These are phyloP conservation scores for Volucella zonaria DNA, from an alignment of 2,888 invertebrate species.

Conservation along the genomic window DNA sequence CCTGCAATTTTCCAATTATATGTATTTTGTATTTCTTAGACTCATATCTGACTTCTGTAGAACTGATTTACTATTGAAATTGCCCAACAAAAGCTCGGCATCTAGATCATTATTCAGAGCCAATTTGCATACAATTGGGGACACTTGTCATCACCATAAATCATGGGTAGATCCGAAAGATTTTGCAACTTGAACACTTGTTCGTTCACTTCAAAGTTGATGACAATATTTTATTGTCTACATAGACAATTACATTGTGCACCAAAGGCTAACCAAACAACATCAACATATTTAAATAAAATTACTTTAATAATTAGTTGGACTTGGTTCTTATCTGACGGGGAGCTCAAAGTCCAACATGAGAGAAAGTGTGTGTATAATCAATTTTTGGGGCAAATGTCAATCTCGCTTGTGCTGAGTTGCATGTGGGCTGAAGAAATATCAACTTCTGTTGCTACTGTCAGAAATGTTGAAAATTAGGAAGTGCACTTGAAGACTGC, in stretches of 20 bases:
- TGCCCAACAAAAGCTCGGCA: constrained; percentile 31
- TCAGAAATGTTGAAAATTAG: neutral
- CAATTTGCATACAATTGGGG: constrained; percentile 54
- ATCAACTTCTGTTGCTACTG: too few relatives aligned
- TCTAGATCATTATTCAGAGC: constrained; percentile 33
- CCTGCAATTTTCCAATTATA: constrained; percentile 9
- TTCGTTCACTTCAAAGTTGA: neutral
- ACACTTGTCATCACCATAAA: constrained; percentile 37
- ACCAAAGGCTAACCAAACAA: neutral
- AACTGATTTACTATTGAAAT: constrained; percentile 7
- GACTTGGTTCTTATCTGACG: constrained; percentile 18
- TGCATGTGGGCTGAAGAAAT: neutral
- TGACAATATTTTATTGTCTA: constrained; percentile 18
- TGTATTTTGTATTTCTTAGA: neutral
- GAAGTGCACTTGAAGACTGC: neutral
- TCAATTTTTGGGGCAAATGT: constrained; percentile 23
- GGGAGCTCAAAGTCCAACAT: neutral
- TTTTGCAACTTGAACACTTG: neutral
- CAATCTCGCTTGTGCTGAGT: neutral
- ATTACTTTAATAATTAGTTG: constrained; percentile 41
- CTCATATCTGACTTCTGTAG: neutral
- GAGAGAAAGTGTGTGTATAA: constrained; percentile 5
- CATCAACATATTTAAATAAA: constrained; percentile 13
- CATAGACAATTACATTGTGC: constrained; percentile 26
- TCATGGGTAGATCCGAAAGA: constrained; percentile 29